phyloP scores from a whole-genome alignment of 2,797 vertebrate species.

The Streptopelia turtur region DNA sequence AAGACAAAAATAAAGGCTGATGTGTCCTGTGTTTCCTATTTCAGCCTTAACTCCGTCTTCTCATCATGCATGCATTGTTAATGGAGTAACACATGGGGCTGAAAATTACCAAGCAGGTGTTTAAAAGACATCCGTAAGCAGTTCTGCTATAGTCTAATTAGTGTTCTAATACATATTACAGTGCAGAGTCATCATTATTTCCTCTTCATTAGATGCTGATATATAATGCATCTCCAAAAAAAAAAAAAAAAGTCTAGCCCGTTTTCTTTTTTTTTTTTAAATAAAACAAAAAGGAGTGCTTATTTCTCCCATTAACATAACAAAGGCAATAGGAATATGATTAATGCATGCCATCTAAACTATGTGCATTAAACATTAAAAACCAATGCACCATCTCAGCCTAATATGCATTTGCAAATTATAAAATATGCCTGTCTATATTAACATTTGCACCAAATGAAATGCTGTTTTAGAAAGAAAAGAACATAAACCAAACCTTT shows the following conservation, averaged over 20 bases:
- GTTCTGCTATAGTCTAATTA: slow-evolving; percentile 72
- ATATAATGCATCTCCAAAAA: slow-evolving; percentile 34
- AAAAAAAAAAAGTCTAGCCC: background rate
- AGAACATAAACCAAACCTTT: background rate
- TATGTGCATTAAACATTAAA: slow-evolving; percentile 48
- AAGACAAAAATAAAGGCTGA: background rate
- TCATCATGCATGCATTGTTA: slow-evolving; percentile 26
- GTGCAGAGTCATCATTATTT: slow-evolving; percentile 75
- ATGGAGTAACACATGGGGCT: slow-evolving; percentile 46
- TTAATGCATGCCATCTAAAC: slow-evolving; percentile 54
- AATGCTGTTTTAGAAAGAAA: background rate
- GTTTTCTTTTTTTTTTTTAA: background rate
- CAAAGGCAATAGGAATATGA: slow-evolving; percentile 48
- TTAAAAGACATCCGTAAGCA: slow-evolving; percentile 73
- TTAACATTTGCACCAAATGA: background rate
- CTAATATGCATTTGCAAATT: background rate
- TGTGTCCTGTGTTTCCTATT: background rate
- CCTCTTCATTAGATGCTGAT: slow-evolving; percentile 75
- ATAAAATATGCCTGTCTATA: background rate
- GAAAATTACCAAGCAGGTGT: slow-evolving; percentile 75
- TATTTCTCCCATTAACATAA: slow-evolving; percentile 22
- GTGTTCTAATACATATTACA: slow-evolving; percentile 65
- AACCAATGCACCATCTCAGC: background rate
- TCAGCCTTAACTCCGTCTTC: slow-evolving; percentile 13
- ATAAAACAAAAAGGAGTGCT: background rate